phyloP scores from a whole-genome alignment of 2,797 vertebrate genomes.

The Coilia nasus region DNA sequence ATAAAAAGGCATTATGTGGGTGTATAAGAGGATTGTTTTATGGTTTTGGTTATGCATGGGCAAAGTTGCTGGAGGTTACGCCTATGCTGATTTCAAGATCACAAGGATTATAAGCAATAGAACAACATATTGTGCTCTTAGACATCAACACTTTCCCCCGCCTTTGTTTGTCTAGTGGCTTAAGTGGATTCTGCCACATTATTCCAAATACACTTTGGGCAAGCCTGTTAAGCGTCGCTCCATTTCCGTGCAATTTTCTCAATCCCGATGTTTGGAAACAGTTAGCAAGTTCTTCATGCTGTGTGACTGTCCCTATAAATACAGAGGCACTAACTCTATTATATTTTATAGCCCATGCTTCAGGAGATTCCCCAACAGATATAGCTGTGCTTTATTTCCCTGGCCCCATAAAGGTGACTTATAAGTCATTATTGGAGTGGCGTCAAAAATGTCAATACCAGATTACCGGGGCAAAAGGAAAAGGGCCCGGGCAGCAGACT shows the following conservation, averaged over 20 bases:
- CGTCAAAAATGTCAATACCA: constrained; percentile 72
- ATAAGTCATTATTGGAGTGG: constrained; percentile 73
- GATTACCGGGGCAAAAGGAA: constrained; percentile 73
- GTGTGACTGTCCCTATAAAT: constrained; percentile 41
- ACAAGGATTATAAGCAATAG: not conserved
- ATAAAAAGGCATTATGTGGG: not conserved
- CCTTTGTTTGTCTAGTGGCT: not conserved
- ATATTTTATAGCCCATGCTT: constrained; percentile 68
- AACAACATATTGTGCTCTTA: not conserved
- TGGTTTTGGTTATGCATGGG: not conserved
- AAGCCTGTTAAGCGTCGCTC: constrained; percentile 30
- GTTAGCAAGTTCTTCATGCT: constrained; percentile 45
- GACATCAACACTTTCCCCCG: not conserved
- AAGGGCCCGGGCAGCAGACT: constrained; percentile 64
- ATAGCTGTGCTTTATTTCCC: constrained; percentile 73
- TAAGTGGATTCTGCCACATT: not conserved
- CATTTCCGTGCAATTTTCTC: constrained; percentile 27
- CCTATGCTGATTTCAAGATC: not conserved
- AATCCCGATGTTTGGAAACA: constrained; percentile 60
- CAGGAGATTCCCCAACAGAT: constrained; percentile 63
- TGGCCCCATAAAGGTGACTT: constrained; percentile 75
- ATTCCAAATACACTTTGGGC: constrained; percentile 4
- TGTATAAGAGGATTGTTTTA: not conserved
- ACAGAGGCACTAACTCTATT: constrained; percentile 68
- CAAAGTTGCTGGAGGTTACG: not conserved